A percentile compares a stretch with the other conserved stretches of the same genome.
These are phyloP conservation scores for Benitochromis conjunctus DNA, from an alignment of 2,113 vertebrate genomes.

Conservation along the genomic window DNA sequence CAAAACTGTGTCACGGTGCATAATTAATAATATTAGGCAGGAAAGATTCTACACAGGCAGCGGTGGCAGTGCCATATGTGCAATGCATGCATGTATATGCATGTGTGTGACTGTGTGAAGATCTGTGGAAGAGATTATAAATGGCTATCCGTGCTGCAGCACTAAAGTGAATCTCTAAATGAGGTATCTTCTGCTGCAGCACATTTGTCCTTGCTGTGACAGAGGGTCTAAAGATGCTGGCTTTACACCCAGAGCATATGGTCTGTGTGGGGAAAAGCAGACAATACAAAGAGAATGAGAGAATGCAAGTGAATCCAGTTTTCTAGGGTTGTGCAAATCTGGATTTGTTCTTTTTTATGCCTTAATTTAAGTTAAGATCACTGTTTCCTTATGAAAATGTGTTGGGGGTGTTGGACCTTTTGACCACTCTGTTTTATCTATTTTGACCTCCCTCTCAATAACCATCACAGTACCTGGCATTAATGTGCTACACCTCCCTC, in stretches of 20 bases:
- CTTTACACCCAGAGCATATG: neutral
- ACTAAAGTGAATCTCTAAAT: neutral
- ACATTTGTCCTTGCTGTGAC: neutral
- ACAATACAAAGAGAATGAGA: neutral
- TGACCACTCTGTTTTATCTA: rapidly evolving
- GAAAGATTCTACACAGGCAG: neutral
- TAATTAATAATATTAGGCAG: neutral
- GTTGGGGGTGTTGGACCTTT: neutral
- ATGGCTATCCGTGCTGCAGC: neutral
- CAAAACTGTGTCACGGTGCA: neutral
- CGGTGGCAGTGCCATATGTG: neutral
- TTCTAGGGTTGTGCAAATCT: neutral
- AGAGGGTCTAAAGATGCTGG: neutral
- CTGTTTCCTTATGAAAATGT: neutral
- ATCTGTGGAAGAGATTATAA: neutral
- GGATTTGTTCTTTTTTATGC: neutral
- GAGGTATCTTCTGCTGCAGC: neutral
- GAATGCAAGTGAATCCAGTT: neutral
- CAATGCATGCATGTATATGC: neutral
- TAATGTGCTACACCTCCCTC: neutral
- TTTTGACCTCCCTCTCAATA: neutral
- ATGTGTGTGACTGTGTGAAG: neutral
- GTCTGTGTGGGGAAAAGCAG: neutral
- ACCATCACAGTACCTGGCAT: neutral
- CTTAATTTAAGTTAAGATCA: neutral